phyloP scores from a whole-genome alignment of 92 coral and sea anemone species.

The Siderastrea siderea region DNA sequence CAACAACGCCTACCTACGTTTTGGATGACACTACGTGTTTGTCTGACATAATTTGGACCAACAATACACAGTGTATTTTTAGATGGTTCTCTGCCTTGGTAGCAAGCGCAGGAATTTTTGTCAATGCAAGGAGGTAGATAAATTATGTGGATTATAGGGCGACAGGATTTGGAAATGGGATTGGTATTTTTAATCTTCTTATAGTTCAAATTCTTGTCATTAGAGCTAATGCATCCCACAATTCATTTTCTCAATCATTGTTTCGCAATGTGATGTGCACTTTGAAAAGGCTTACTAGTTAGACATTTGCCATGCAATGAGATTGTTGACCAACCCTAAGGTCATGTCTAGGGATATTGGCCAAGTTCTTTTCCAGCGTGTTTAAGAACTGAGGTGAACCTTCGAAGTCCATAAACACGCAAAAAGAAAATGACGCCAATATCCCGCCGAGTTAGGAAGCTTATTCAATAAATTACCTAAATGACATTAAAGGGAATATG shows the following conservation, averaged over 20 bases:
- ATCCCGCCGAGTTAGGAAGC: conserved; percentile 20
- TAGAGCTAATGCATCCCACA: conserved; percentile 23
- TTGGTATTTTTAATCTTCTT: conserved; percentile 39
- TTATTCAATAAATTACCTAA: conserved; percentile 20
- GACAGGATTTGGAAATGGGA: conserved; percentile 30
- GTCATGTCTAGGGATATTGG: conserved; percentile 17
- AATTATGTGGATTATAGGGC: conserved; percentile 48
- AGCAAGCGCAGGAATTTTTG: conserved; percentile 9
- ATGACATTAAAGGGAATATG: not conserved
- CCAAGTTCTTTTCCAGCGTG: conserved; percentile 4
- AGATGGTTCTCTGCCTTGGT: not conserved
- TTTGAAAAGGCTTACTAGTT: not conserved
- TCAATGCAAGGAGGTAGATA: not conserved
- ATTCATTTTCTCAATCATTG: not conserved
- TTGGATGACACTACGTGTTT: not conserved
- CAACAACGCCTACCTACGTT: not conserved
- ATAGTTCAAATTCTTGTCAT: conserved; percentile 28
- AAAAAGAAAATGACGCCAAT: conserved; percentile 23
- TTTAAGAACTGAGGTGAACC: not conserved
- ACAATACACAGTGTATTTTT: not conserved
- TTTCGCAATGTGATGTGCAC: not conserved
- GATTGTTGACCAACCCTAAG: conserved; percentile 10
- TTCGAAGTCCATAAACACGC: conserved; percentile 16
- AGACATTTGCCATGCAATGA: not conserved
- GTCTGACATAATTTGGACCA: conserved; percentile 1